phyloP scores from a whole-genome alignment of 2,888 invertebrate genomes.

The Melanophora roralis region DNA sequence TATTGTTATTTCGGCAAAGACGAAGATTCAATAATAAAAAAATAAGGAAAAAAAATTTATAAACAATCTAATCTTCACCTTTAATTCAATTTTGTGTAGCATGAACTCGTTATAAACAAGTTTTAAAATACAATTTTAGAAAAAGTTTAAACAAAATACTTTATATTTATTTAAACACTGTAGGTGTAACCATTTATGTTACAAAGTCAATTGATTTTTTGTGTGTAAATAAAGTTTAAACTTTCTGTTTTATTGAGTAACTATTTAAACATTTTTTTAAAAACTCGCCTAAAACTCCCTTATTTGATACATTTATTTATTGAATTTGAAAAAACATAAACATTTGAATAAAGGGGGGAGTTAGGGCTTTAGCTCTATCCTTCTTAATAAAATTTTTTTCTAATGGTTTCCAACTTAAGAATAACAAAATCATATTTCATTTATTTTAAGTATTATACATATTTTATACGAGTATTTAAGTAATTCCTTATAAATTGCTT shows the following conservation, averaged over 20 bases:
- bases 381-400: neutral
- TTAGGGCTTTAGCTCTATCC: neutral
- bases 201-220: no score
- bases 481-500: slow-evolving; percentile 31
- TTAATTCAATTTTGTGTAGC: no score
- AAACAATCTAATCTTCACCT: no score
- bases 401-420: neutral
- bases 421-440: slow-evolving; percentile 1
- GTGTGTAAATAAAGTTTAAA: slow-evolving; percentile 8
- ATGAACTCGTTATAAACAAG: no score
- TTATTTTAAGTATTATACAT: neutral
- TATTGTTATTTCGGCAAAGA: no score
- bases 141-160: slow-evolving; percentile 50
- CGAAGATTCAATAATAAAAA: no score
- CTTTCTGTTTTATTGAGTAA: slow-evolving; percentile 19
- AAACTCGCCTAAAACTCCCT: neutral
- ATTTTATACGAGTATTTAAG: neutral
- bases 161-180: no score
- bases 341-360: neutral
- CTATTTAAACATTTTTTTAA: neutral
- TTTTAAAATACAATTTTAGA: slow-evolving; percentile 53
- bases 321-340: neutral
- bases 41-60: no score
- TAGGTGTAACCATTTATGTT: no score
- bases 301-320: slow-evolving; percentile 6